Percentiles rank a stretch among this genome's conserved stretches.
Conservation (phyloP, 1,140 invertebrate genomes). For the silkworm (Bombyx mori) region ASM3026992v2 NC_085123.1:10269501-10270000, state of each 20-base stretch:
- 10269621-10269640: slow-evolving; percentile 88
- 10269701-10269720: slow-evolving; percentile 37
- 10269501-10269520: slow-evolving; percentile 87
- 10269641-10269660: slow-evolving; percentile 69
- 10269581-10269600: slow-evolving; percentile 92
- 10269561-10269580: slow-evolving; percentile 85
- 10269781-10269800: slow-evolving; percentile 84
- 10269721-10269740: slow-evolving; percentile 73
- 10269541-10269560: slow-evolving; percentile 73
- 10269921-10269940: slow-evolving; percentile 88
- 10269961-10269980: slow-evolving; percentile 95
- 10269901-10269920: slow-evolving; percentile 93
- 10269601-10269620: slow-evolving; percentile 91
- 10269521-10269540: slow-evolving; percentile 76
- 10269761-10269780: slow-evolving; percentile 73
- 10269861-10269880: slow-evolving; percentile 88
- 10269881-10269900: slow-evolving; percentile 94
- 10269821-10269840: slow-evolving; percentile 85
- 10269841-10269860: slow-evolving; percentile 85
- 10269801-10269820: slow-evolving; percentile 83
- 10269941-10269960: slow-evolving; percentile 95
- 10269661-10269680: slow-evolving; percentile 64
- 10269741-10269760: slow-evolving; percentile 73
- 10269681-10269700: slow-evolving; percentile 50
- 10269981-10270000: slow-evolving; percentile 94